Conservation (phyloP, 2,888 invertebrate genomes). For the Epinotia brunnichana region DNA sequence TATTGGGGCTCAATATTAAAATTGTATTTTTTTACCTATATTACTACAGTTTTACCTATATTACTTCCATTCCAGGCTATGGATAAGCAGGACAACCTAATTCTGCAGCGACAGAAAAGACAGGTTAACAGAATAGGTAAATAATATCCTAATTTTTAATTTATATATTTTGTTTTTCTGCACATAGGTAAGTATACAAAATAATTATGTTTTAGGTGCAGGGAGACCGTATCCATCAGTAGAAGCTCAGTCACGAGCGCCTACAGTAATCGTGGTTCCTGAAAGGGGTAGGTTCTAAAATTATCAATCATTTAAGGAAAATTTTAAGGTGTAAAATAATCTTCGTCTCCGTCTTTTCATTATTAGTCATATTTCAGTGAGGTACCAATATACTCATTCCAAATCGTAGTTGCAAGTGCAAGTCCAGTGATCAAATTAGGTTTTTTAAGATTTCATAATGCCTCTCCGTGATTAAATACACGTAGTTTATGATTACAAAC, state of each 20-base stretch:
- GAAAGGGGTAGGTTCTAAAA: constrained; percentile 44
- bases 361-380: too few relatives aligned
- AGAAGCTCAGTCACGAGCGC: constrained; percentile 43
- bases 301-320: not conserved
- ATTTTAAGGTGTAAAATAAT: not conserved
- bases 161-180: not conserved
- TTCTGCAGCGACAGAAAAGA: constrained; percentile 16
- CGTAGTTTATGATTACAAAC: too few relatives aligned
- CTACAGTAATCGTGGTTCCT: constrained; percentile 52
- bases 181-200: not conserved
- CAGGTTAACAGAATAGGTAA: constrained; percentile 14
- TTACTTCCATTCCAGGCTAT: constrained; percentile 26
- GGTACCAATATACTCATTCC: too few relatives aligned
- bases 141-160: not conserved
- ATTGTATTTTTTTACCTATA: too few relatives aligned
- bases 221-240: not conserved
- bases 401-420: too few relatives aligned
- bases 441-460: too few relatives aligned
- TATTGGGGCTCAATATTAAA: too few relatives aligned
- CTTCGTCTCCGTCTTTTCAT: too few relatives aligned
- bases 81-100: constrained; percentile 5
- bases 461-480: too few relatives aligned
- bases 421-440: too few relatives aligned
- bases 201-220: not conserved
- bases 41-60: not conserved